A percentile compares a stretch with the other conserved stretches of the same genome.
phyloP scores from a whole-genome alignment of 2,888 invertebrate species.

The Villa cingulata region DNA sequence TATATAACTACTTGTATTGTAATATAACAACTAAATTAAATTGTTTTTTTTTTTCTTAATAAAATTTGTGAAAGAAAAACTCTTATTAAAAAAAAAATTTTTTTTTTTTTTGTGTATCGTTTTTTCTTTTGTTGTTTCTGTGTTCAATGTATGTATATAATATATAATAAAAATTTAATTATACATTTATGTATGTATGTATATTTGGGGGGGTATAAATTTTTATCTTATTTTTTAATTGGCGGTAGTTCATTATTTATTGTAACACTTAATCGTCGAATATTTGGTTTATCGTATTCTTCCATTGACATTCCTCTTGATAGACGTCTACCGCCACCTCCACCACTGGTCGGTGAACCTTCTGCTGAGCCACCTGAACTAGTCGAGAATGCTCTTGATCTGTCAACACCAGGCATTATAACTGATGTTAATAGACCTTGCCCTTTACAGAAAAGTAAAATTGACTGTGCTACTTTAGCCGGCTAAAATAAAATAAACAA shows the following conservation, averaged over 20 bases:
- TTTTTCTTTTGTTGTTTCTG: no score
- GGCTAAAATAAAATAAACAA: conserved; percentile 44
- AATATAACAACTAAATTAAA: no score
- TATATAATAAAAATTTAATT: no score
- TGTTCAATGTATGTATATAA: no score
- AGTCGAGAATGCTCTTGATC: conserved; percentile 45
- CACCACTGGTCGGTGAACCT: conserved; percentile 27
- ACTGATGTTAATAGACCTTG: conserved; percentile 70
- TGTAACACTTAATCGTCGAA: conserved; percentile 55
- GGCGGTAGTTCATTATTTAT: conserved; percentile 38
- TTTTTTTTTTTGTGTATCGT: no score
- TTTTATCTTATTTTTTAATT: conserved; percentile 43
- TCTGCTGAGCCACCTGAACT: conserved; percentile 42
- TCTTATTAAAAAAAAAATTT: conserved; percentile 1
- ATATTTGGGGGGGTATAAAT: no score
- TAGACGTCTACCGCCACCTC: conserved; percentile 30
- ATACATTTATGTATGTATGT: no score
- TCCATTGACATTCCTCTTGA: conserved; percentile 63
- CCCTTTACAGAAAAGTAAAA: conserved; percentile 79
- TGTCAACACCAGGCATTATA: conserved; percentile 66
- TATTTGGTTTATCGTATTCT: conserved; percentile 69
- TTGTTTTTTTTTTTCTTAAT: no score
- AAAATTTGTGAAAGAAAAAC: no score
- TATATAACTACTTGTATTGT: no score
- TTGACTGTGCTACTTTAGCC: conserved; percentile 71